Base-by-base conservation (phyloP, 2,888 invertebrate species). In the Orchesellides sinensis region DNA sequence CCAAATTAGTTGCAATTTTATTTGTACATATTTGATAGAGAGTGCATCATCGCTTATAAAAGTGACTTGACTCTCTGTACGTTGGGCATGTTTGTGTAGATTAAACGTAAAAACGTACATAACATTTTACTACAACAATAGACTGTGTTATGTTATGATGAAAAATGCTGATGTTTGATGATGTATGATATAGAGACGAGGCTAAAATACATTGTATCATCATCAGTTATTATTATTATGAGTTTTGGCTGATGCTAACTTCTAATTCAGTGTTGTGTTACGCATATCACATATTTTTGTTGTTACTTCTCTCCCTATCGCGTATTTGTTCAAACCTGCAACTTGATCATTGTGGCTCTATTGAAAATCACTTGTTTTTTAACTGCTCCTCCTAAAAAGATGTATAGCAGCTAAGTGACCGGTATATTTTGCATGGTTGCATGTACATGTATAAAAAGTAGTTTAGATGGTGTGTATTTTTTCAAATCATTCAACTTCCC, bases 1-100 rank as follows among this genome's bases (percentile, higher is more conserved):
- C 72, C 72, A 80, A 80, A 80, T 80, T 80, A 72, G 79, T 80
- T 80, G 54, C 56, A 63, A 79, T 77, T 68, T 77, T 66, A 66
- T 27, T 45, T 25, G 66, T 75, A 75, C 56, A 47, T 25, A 65
- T 35, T 54, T 66, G 75, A 75, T 47, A 47, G 66, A 19, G 49
- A 63, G 27, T 59, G 40, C 74, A 65, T 54, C 61, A 65, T 17
- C 49, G 6, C 10, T 40, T 40, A 40, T 40, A 8, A 40, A 5
- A 5, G 2, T 2, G 4, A 40, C 40, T 40, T 40, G 40, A 14
- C 10, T 32, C 40, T n/a, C 40, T n/a, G n/a, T n/a, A n/a, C n/a
- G n/a, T n/a, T n/a, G n/a, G n/a, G n/a, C n/a, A n/a, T n/a, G n/a
- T n/a, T n/a, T n/a, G n/a, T n/a, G n/a, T n/a, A n/a, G n/a, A n/a